Evolutionary conservation across 2,797 vertebrate genomes (phyloP).

Genomic region (Sternotherus odoratus): DNA sequence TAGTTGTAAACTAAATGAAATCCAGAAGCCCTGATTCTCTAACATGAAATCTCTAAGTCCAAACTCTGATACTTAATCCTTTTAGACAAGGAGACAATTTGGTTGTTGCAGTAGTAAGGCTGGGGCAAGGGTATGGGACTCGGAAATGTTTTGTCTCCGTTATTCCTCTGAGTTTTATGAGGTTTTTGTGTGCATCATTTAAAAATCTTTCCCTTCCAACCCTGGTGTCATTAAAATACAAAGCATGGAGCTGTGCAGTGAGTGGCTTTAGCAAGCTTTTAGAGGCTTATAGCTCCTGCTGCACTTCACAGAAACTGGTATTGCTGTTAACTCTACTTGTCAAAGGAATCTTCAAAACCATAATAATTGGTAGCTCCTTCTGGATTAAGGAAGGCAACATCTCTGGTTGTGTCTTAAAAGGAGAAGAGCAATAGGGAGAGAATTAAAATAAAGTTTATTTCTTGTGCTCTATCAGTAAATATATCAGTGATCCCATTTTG

Average conservation of each 20-base stretch:
- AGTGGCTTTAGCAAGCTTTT: not conserved
- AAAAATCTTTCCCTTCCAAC: not conserved
- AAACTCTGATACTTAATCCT: not conserved
- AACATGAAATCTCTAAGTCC: not conserved
- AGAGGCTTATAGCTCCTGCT: not conserved
- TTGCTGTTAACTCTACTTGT: not conserved
- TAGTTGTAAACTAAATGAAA: not conserved
- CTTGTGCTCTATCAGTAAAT: not conserved
- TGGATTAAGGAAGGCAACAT: not conserved
- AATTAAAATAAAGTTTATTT: not conserved
- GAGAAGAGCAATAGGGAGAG: not conserved
- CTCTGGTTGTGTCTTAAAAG: not conserved
- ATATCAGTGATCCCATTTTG: not conserved
- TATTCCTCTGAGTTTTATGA: conserved; percentile 21
- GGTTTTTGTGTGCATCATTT: not conserved
- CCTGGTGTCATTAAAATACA: conserved; percentile 25
- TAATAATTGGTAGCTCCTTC: not conserved
- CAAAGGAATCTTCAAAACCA: not conserved
- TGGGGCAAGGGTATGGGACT: not conserved
- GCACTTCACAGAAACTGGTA: not conserved
- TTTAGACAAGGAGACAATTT: not conserved
- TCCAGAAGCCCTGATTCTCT: not conserved
- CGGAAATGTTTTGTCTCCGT: not conserved
- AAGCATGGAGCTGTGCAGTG: not conserved
- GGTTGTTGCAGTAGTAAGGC: not conserved